These are phyloP conservation scores for Rhabdomys pumilio DNA, from an alignment of 2,797 vertebrate genomes.

Conservation along the genomic window DNA sequence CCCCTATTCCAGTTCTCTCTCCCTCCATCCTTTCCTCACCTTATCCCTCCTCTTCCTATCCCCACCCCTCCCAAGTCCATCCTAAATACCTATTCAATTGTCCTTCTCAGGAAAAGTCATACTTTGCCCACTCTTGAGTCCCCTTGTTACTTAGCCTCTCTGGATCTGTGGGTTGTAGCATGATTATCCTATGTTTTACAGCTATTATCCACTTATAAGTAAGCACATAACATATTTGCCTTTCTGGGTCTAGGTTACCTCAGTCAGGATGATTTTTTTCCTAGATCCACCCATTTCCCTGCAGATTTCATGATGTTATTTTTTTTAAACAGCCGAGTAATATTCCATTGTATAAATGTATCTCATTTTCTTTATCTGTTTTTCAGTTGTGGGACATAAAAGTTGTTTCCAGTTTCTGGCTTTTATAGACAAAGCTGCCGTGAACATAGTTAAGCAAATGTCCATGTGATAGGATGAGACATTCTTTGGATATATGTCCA, in stretches of 20 bases:
- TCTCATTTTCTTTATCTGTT: neutral
- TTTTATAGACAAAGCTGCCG: neutral
- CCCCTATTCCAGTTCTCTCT: neutral
- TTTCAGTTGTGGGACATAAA: neutral
- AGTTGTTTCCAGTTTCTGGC: neutral
- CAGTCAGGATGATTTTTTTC: neutral
- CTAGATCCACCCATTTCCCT: neutral
- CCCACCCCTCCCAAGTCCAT: neutral
- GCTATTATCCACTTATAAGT: neutral
- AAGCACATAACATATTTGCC: neutral
- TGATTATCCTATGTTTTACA: neutral
- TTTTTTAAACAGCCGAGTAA: neutral
- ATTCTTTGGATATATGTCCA: neutral
- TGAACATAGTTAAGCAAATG: neutral
- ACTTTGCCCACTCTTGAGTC: neutral
- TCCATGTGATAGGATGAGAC: neutral
- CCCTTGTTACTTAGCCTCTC: neutral
- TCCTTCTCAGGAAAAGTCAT: neutral
- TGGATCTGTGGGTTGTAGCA: neutral
- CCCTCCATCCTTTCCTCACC: neutral
- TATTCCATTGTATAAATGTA: neutral
- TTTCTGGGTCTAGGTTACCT: neutral
- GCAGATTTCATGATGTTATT: neutral
- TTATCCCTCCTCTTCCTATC: neutral
- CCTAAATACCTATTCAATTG: neutral